Evolutionary conservation across 2,113 vertebrate species (phyloP).

Genomic region (Platichthys flesus): DNA sequence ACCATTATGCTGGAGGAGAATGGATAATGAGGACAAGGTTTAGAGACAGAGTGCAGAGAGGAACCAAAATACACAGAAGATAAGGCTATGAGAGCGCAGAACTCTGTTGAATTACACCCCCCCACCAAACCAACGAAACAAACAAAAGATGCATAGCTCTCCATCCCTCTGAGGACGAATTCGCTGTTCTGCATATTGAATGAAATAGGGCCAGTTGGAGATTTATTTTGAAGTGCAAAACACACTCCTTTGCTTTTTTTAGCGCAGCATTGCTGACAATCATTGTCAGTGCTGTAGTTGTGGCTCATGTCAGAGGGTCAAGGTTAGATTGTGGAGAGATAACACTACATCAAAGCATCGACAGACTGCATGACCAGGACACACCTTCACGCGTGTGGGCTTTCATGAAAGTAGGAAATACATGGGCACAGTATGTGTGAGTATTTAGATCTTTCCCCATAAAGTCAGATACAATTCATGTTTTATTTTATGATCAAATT

Average conservation of each 20-base stretch:
- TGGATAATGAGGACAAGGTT: conserved; percentile 74
- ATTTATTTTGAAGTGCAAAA: conserved; percentile 62
- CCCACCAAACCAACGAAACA: conserved; percentile 31
- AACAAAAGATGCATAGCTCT: conserved; percentile 61
- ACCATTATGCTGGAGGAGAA: conserved; percentile 63
- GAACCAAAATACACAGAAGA: conserved; percentile 52
- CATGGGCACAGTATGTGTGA: not conserved
- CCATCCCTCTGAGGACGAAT: conserved; percentile 56
- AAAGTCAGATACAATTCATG: too few relatives aligned
- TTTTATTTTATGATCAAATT: not conserved
- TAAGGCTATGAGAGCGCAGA: conserved; percentile 24
- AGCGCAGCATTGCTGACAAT: conserved; percentile 11
- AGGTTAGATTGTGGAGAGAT: conserved; percentile 20
- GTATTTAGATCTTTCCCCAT: too few relatives aligned
- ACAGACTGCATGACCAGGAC: not conserved
- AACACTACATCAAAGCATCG: conserved; percentile 18
- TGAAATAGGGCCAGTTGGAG: conserved; percentile 62
- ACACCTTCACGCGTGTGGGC: conserved; percentile 12
- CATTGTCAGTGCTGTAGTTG: conserved; percentile 16
- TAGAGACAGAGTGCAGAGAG: conserved; percentile 41
- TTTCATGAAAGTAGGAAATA: conserved; percentile 11
- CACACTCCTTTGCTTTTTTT: conserved; percentile 1
- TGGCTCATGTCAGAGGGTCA: conserved; percentile 21
- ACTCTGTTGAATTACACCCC: conserved; percentile 54
- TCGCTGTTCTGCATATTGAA: conserved; percentile 64